These are phyloP conservation scores for Donacobius atricapilla DNA, from an alignment of 2,113 vertebrate species.

Conservation along the genomic window DNA sequence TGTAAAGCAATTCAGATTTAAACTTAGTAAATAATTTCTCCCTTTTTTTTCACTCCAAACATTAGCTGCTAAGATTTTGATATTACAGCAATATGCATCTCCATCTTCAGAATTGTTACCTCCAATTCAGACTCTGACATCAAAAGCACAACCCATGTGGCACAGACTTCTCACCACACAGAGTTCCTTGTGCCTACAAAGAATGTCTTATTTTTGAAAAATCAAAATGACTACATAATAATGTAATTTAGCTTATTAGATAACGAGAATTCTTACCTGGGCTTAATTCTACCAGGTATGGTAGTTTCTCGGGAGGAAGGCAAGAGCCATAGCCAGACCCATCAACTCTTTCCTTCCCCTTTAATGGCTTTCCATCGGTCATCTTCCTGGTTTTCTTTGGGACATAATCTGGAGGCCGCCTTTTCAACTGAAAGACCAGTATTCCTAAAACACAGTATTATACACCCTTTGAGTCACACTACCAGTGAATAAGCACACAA, in stretches of 20 bases:
- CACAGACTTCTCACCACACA: neutral
- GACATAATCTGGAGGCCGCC: constrained; percentile 85
- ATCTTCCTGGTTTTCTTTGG: constrained; percentile 84
- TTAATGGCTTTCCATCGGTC: constrained; percentile 76
- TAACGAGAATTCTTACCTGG: constrained; percentile 75
- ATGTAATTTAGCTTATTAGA: neutral
- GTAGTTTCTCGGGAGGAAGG: constrained; percentile 89
- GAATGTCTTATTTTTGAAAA: neutral
- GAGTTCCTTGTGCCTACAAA: neutral
- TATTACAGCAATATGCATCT: neutral
- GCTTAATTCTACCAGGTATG: constrained; percentile 96
- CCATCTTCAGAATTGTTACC: neutral
- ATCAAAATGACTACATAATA: neutral
- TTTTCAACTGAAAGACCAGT: constrained; percentile 95
- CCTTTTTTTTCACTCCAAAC: neutral
- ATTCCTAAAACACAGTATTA: constrained; percentile 73
- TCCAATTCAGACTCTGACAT: neutral
- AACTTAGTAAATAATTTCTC: neutral
- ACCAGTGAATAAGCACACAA: neutral
- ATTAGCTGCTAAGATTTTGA: neutral
- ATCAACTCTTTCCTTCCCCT: constrained; percentile 77
- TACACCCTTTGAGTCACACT: neutral
- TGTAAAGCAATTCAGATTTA: neutral
- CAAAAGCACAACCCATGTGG: neutral
- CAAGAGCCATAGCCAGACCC: constrained; percentile 74